Evolutionary conservation across 2,113 vertebrate genomes (phyloP), one percentile per base, ranked within the genome.

Genomic region (Strix uralensis): DNA sequence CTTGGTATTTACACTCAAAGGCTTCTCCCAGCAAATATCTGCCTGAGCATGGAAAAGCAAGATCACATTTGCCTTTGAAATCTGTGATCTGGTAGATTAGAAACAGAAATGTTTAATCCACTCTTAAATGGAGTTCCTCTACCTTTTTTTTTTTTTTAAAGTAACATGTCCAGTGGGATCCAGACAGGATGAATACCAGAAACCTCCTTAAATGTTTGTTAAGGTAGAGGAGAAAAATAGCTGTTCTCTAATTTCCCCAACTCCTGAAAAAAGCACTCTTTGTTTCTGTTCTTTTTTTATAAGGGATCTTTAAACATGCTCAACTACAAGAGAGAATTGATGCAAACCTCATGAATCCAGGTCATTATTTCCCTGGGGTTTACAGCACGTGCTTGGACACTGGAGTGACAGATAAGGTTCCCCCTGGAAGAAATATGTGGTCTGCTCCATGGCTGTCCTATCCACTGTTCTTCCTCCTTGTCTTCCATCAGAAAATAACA

Each of bases 21-120:
- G n/a, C 49, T 97, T 95, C 85, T 95, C 71, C 62, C 15, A 65
- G 59, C 47, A 89, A 88, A 78, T 80, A 90, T 44, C 79, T 95
- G 55, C 54, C 40, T 36, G n/a, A 92, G 69, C 9, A 18, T 19
- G 29, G 77, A 88, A 75, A 90, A 91, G 36, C 69, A 85, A 88
- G 81, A 94, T 87, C 57, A 42, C 7, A 27, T 92, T 86, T 95
- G 63, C 55, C 62, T 80, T 93, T 95, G 77, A 94, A 94, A 96
- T 93, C 26, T 81, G 26, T 84, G 51, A n/a, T 82, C 27, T 32
- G 47, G 40, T 85, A 77, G 66, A 61, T 89, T 85, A 92, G 73
- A 91, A 85, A 49, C 10, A 86, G 74, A 94, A 92, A 61, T 77
- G 18, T 91, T 92, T 92, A 84, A 89, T 57, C 25, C 21, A 51